Conservation (phyloP, 1,140 invertebrate genomes). For the Pogonomyrmex californicus region DNA sequence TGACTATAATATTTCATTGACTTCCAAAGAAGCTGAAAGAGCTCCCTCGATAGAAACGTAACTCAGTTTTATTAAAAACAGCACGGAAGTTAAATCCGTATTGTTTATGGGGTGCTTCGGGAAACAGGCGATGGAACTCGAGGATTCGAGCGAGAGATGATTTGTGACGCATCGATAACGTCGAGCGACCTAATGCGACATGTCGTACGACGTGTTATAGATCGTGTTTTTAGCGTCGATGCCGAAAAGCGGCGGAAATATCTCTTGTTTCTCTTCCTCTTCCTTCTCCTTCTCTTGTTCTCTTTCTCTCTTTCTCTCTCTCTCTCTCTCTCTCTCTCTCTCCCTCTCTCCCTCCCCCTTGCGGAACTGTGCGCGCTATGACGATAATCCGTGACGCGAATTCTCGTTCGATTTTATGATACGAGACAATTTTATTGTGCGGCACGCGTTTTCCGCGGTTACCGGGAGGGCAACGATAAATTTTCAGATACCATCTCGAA, state of each 20-base stretch:
- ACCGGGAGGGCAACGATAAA: constrained; percentile 36
- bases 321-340: too few species aligned
- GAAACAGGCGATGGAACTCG: constrained; percentile 3
- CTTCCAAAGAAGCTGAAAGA: neutral
- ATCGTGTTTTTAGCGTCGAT: constrained; percentile 31
- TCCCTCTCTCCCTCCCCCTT: neutral
- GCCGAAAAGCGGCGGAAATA: neutral
- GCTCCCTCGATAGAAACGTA: neutral
- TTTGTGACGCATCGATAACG: constrained; percentile 23
- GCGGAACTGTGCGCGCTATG: constrained; percentile 1
- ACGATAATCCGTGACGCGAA: constrained; percentile 41
- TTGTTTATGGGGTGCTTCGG: too few species aligned
- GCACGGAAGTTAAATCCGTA: neutral
- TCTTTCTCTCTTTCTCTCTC: too few species aligned
- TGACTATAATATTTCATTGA: neutral
- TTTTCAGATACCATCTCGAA: constrained; percentile 37
- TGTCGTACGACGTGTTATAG: neutral
- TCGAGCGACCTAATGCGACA: neutral
- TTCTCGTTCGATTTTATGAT: constrained; percentile 45
- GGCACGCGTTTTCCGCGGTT: constrained; percentile 36
- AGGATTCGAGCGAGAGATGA: neutral
- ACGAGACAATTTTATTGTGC: constrained; percentile 38
- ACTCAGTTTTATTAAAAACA: neutral
- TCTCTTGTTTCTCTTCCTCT: neutral
- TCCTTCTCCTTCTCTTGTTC: too few species aligned